Evolutionary conservation across 2,113 vertebrate genomes (phyloP).

Genomic region (Crotophaga sulcirostris): DNA sequence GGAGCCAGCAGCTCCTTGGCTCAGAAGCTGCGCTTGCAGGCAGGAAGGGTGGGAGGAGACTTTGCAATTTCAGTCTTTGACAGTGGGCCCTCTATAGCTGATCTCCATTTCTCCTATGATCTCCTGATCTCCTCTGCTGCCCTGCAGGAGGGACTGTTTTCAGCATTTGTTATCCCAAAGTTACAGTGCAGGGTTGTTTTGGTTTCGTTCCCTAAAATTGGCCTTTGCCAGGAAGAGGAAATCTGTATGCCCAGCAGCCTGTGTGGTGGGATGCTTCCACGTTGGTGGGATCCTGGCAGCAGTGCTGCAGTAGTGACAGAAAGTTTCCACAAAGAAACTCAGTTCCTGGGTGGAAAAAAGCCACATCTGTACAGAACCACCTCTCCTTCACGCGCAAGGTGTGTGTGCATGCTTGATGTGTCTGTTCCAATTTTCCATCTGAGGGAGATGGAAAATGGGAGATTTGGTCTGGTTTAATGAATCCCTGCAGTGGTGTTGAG

Average conservation of each 20-base stretch:
- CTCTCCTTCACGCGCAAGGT: not conserved
- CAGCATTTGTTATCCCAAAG: not conserved
- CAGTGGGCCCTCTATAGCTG: not conserved
- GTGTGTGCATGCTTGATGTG: rapidly evolving
- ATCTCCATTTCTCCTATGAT: too few relatives aligned
- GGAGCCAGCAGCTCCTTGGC: not conserved
- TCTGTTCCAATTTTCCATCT: not conserved
- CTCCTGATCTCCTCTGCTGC: not conserved
- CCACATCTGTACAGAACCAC: not conserved
- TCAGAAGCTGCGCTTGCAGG: not conserved
- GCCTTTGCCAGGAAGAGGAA: not conserved
- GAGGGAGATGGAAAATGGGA: not conserved
- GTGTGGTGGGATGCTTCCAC: not conserved
- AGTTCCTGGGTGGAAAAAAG: not conserved
- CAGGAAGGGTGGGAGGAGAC: not conserved
- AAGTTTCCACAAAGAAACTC: not conserved
- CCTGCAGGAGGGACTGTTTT: not conserved
- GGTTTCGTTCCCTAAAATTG: not conserved
- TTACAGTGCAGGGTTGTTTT: not conserved
- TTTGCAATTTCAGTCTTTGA: not conserved
- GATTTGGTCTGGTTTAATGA: not conserved
- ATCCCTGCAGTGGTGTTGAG: not conserved
- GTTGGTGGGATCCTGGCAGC: not conserved
- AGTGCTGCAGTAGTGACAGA: not conserved
- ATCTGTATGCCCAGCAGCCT: not conserved